Evolutionary conservation across 23 tunicate species (phyloP), one percentile per base, ranked within the genome.

Genomic region (Phallusia fumigata): DNA sequence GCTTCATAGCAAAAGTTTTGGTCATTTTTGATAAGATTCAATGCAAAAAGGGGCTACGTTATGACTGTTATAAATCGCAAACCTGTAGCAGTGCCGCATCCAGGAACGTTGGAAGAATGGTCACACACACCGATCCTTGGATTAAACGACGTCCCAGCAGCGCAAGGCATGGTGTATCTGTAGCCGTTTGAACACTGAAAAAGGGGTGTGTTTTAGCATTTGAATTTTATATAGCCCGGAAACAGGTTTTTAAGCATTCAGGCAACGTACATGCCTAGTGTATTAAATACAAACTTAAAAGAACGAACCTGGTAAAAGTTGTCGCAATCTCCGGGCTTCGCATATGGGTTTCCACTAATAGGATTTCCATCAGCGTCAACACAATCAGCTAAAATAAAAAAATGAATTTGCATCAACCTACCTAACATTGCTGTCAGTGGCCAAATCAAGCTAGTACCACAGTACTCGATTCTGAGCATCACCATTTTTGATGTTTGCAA

Each of bases 301-400:
- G 32, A 5, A 31, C 69, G 10, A 36, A 84, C 87, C 52, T 85
- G 83, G 34, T 80, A 81, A 34, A 86, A 86, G 11, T 10, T 10
- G 53, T 74, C 73, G 81, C 90, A 86, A 74, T 86, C 90, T 0
- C 65, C 85, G 24, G 84, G 84, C 16, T 80, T 81, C 73, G 50
- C 81, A 75, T 80, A 80, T 33, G 90, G 90, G 32, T 74, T 52
- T 12, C 53, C 52, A 30, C 88, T 85, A 31, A 83, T 30, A 30
- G 86, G 80, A 45, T 74, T 74, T 28, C 86, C 80, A 75, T 75
- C 35, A 18, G 50, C 52, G 53, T 84, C 88, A 45, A 33, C 36
- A 33, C 88, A 84, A 28, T 77, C 76, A 47, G 36, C 88, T 84
- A 51, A 28, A 84, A 84, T 18, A 6, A 30, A 40, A 30, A 65